These are phyloP conservation scores for Zygothrica quintamaculata DNA, from an alignment of 2,888 invertebrate species.

Conservation along the genomic window DNA sequence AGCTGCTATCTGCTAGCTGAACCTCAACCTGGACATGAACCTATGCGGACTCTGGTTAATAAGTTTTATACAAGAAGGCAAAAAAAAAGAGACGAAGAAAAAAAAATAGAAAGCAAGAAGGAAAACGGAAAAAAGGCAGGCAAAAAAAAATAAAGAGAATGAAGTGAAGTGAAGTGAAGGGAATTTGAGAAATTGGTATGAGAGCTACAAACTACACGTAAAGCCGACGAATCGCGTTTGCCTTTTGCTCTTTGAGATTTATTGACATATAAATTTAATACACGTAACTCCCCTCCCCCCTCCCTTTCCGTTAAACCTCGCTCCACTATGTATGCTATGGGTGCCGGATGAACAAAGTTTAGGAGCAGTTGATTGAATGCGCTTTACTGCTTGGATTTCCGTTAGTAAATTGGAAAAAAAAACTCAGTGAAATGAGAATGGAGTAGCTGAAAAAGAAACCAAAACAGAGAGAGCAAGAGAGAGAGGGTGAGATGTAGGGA, in stretches of 20 bases:
- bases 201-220: slow-evolving; percentile 37
- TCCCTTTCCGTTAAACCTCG: neutral
- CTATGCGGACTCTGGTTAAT: slow-evolving; percentile 46
- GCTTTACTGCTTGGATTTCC: slow-evolving; percentile 76
- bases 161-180: neutral
- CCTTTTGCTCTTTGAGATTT: slow-evolving; percentile 71
- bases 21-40: slow-evolving; percentile 16
- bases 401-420: slow-evolving; percentile 74
- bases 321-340: neutral
- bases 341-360: slow-evolving; percentile 60
- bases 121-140: neutral
- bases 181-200: no score
- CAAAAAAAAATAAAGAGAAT: no score
- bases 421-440: neutral
- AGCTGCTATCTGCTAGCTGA: slow-evolving; percentile 9
- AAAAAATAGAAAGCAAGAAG: no score
- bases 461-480: neutral
- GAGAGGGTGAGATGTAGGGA: slow-evolving; percentile 5
- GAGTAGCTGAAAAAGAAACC: neutral
- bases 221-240: slow-evolving; percentile 66
- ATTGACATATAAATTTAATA: slow-evolving; percentile 78
- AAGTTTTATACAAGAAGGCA: slow-evolving; percentile 43
- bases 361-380: slow-evolving; percentile 73
- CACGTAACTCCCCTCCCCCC: slow-evolving; percentile 10
- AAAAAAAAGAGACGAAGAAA: no score